Evolutionary conservation across 1,140 invertebrate species (phyloP), one percentile per base, ranked within the genome.

Genomic region (Zophobas morio): DNA sequence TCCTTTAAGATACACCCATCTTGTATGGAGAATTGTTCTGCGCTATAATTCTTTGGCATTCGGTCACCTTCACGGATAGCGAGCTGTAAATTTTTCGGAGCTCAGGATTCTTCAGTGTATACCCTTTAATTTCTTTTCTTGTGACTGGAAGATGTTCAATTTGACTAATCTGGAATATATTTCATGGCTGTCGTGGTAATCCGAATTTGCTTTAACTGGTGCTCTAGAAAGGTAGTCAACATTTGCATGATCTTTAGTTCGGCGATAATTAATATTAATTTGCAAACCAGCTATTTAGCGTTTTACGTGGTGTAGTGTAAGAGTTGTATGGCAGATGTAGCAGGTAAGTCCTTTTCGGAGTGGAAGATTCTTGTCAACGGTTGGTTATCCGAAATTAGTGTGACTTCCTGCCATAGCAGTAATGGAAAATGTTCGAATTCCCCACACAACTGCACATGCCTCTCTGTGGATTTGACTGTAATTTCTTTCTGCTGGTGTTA

Each of bases 381-480:
- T 46, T 56, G 4, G n/a, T 76, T 49, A 47, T 76, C 47, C 1
- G 71, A 53, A n/a, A 74, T 56, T 74, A 74, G 53, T 4, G 54
- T 56, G n/a, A 56, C 3, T 33, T 56, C n/a, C 4, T 6, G 32
- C 54, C 54, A 35, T 56, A 56, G 54, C 54, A 56, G n/a, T 56
- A 56, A 4, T 56, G 54, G 35, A 56, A 56, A 35, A 56, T 4
- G 3, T 56, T 56, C 54, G 20, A 20, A 20, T 20, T 20, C 20
- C 20, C 20, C 20, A 20, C 20, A 5, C n/a, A 70, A 87, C 83
- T 6, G 86, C 86, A 34, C 87, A 70, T 3, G 85, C 70, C 77
- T 88, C 86, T 78, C 84, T 83, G 76, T 88, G 86, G 1, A 87
- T 84, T 74, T 88, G 84, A 6, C 82, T 83, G 75, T 87, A 86